Evolutionary conservation across 2,888 invertebrate species (phyloP).

Genomic region (Zootermopsis nevadensis): DNA sequence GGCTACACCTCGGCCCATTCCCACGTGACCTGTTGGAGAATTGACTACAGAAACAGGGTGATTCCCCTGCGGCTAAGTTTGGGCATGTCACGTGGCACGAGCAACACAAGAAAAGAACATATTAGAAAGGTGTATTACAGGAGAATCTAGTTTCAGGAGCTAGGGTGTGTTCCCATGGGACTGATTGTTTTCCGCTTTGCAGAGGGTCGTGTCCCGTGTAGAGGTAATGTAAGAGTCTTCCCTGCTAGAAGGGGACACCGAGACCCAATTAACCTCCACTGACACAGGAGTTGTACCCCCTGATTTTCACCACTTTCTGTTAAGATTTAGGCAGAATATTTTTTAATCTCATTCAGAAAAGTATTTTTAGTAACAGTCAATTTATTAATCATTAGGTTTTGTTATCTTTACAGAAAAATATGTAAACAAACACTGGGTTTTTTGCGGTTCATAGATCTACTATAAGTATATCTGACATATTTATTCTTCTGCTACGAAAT

Average conservation of each 20-base stretch:
- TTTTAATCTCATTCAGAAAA: too few species aligned
- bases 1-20: conserved; percentile 20
- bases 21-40: conserved; percentile 33
- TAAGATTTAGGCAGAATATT: too few species aligned
- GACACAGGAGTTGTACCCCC: neutral
- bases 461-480: too few species aligned
- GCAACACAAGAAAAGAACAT: conserved; percentile 19
- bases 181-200: conserved; percentile 13
- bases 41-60: conserved; percentile 21
- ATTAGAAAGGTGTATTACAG: conserved; percentile 29
- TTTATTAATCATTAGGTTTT: too few species aligned
- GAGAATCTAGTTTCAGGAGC: conserved; percentile 30
- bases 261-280: neutral
- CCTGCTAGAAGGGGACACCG: neutral
- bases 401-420: too few species aligned
- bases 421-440: too few species aligned
- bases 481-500: too few species aligned
- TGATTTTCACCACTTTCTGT: neutral
- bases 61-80: conserved; percentile 26
- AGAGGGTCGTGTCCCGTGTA: neutral
- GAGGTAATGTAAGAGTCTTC: neutral
- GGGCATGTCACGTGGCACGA: neutral
- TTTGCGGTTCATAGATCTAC: too few species aligned
- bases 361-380: too few species aligned
- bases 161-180: conserved; percentile 7